Percentiles rank a stretch among this genome's conserved stretches.
Conservation (phyloP, 2,888 invertebrate genomes). For the Cylindroiulus punctatus region DNA sequence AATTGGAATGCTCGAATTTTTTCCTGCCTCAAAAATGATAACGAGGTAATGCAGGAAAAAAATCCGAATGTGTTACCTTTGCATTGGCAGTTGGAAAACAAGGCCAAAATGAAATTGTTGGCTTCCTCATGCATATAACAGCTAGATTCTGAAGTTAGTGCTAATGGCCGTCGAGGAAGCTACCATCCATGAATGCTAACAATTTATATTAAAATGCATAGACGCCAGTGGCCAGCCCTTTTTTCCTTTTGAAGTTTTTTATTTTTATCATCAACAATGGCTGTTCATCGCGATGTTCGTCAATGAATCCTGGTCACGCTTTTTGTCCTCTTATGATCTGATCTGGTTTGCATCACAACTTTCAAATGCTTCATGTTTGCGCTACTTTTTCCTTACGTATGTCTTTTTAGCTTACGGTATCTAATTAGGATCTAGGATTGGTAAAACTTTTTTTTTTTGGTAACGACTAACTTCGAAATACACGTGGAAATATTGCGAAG, state of each 20-base stretch:
- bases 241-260: neutral
- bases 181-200: constrained; percentile 18
- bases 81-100: neutral
- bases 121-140: constrained; percentile 5
- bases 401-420: too few species aligned
- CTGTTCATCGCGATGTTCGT: neutral
- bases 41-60: neutral
- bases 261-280: neutral
- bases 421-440: too few species aligned
- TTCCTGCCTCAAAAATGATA: neutral
- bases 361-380: neutral
- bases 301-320: constrained; percentile 9
- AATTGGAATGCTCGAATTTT: neutral
- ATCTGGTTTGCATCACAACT: too few species aligned
- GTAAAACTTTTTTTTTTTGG: too few species aligned
- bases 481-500: too few species aligned
- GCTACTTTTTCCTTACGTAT: neutral
- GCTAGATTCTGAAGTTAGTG: neutral
- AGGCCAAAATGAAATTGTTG: constrained; percentile 1
- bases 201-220: neutral
- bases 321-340: too few species aligned
- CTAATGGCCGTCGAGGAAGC: constrained; percentile 9
- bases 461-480: too few species aligned
- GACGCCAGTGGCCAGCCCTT: neutral
- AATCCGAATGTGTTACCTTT: neutral